A percentile compares a stretch with the other conserved stretches of the same genome.
These are phyloP conservation scores for Bimastos eiseni DNA, from an alignment of 2,888 invertebrate species.

Conservation along the genomic window DNA sequence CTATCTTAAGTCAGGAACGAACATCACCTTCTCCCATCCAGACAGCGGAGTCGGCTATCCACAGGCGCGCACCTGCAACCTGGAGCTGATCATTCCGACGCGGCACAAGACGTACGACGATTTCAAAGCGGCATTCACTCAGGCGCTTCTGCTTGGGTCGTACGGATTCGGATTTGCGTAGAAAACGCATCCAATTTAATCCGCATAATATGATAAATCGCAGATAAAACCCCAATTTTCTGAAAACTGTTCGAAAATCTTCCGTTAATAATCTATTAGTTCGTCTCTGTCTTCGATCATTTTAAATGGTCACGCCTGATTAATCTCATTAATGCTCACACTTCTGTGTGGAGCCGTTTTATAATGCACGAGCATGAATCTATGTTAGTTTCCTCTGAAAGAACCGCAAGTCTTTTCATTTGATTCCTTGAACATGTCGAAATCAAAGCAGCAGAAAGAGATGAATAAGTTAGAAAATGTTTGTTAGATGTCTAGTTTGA, in stretches of 20 bases:
- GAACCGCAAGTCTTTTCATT: not conserved
- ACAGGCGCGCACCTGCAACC: constrained; percentile 13
- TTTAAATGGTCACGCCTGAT: not conserved
- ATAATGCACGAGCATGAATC: not conserved
- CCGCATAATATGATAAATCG: not conserved
- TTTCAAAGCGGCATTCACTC: not conserved
- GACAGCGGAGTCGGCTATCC: not conserved
- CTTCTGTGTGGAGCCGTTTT: not conserved
- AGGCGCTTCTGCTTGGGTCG: constrained; percentile 15
- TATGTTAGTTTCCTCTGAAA: not conserved
- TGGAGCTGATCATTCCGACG: not conserved
- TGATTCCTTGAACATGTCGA: not conserved
- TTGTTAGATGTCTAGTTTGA: too few relatives aligned
- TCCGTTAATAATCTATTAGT: not conserved
- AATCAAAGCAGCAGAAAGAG: too few relatives aligned
- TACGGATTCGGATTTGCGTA: constrained; percentile 20
- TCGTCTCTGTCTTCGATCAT: not conserved
- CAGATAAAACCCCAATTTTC: not conserved
- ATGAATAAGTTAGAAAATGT: too few relatives aligned
- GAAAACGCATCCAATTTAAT: not conserved
- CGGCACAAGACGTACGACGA: not conserved
- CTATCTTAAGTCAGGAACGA: constrained; percentile 14
- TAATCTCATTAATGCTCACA: not conserved
- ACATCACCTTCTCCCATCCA: not conserved
- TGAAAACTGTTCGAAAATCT: not conserved